Evolutionary conservation across 2,113 vertebrate genomes (phyloP).

Genomic region (Pachypanchax playfairii): DNA sequence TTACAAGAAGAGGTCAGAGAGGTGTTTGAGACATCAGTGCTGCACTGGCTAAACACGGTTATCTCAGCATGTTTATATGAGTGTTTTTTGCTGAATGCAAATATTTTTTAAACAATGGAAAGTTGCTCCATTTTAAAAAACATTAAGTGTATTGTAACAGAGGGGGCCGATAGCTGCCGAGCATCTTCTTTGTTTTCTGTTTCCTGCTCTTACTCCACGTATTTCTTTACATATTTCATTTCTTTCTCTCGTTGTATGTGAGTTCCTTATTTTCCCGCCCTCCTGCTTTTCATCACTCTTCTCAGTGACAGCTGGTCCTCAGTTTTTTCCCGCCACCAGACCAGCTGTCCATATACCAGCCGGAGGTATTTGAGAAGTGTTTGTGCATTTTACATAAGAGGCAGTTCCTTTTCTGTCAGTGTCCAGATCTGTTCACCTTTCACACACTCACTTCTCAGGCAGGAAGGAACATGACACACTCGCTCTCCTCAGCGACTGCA

Average conservation of each 20-base stretch:
- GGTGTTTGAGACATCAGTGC: no score
- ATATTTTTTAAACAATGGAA: no score
- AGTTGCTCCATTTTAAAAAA: no score
- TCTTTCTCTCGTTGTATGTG: neutral
- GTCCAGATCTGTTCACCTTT: slow-evolving; percentile 15
- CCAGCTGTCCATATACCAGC: slow-evolving; percentile 63
- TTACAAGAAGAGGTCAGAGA: no score
- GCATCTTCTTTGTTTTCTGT: neutral
- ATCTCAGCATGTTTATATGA: no score
- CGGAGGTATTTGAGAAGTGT: slow-evolving; percentile 51
- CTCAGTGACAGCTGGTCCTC: slow-evolving; percentile 57
- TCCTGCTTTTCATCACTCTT: neutral
- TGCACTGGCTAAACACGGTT: no score
- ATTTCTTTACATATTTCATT: neutral
- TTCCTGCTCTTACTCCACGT: neutral
- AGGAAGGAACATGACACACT: slow-evolving; percentile 52
- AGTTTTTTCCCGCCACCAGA: slow-evolving; percentile 64
- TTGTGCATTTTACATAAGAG: slow-evolving; percentile 45
- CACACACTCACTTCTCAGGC: slow-evolving; percentile 36
- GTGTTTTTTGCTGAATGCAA: no score
- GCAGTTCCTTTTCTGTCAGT: slow-evolving; percentile 34
- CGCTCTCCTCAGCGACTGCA: slow-evolving; percentile 20
- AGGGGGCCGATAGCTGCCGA: no score
- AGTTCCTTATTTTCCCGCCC: slow-evolving; percentile 14
- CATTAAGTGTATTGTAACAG: no score